Percentiles rank a stretch among this genome's conserved stretches.
Evolutionary conservation across 2,888 invertebrate genomes (phyloP).

Genomic region (Drosophila kokeensis): DNA sequence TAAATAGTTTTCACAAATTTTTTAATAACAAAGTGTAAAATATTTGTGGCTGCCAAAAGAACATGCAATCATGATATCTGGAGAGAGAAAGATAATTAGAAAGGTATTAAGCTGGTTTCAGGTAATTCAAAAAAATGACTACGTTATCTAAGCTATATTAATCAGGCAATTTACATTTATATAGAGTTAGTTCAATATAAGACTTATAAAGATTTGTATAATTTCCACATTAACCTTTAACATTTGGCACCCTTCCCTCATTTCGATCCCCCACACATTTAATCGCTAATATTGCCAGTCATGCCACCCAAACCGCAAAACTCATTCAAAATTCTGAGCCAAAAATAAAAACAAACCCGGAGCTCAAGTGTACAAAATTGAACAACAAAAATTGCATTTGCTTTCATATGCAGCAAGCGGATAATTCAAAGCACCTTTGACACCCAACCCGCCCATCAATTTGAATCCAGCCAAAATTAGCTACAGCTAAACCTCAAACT

Average conservation of each 20-base stretch:
- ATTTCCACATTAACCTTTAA: background rate
- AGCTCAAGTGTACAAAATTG: slow-evolving; percentile 60
- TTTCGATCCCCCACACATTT: background rate
- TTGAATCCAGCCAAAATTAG: slow-evolving; percentile 60
- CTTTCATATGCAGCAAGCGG: slow-evolving; percentile 51
- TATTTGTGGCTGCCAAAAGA: slow-evolving; percentile 8
- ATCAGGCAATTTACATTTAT: background rate
- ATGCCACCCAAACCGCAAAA: background rate
- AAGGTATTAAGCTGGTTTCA: background rate
- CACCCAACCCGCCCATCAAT: slow-evolving; percentile 1
- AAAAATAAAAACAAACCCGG: slow-evolving; percentile 16
- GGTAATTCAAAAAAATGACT: background rate
- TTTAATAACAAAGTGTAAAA: slow-evolving; percentile 19
- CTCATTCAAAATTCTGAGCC: slow-evolving; percentile 7
- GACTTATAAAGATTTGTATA: background rate
- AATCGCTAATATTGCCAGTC: background rate
- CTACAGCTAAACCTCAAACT: slow-evolving; percentile 35
- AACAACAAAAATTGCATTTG: slow-evolving; percentile 66
- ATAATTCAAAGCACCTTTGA: slow-evolving; percentile 55
- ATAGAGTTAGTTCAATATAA: background rate
- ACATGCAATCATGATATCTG: slow-evolving; percentile 1
- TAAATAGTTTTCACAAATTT: slow-evolving; percentile 24
- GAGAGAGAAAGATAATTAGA: background rate
- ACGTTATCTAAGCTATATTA: background rate
- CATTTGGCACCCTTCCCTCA: background rate